A percentile compares a stretch with the other conserved stretches of the same genome.
Conservation (phyloP, 2,113 vertebrate genomes). For the Cryptoleucopteryx plumbea region DNA sequence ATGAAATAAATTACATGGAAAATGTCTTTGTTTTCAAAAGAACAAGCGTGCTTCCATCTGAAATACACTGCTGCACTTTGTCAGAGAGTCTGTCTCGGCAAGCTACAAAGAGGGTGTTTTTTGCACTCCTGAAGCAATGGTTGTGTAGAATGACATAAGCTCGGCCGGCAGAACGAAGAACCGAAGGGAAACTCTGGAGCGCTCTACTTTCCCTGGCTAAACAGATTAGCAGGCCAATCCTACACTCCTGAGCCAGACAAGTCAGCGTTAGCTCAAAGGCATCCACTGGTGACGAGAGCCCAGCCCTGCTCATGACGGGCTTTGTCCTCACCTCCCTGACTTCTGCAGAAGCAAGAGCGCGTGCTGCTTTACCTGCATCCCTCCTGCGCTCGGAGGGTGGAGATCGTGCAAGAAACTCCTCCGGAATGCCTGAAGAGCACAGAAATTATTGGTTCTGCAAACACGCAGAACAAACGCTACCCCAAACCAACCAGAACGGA, state of each 20-base stretch:
- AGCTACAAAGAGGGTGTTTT: neutral
- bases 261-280: neutral
- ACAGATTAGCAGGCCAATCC: neutral
- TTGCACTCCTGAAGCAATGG: neutral
- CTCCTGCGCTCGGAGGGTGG: neutral
- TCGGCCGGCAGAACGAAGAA: rapidly evolving
- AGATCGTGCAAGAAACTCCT: neutral
- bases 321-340: neutral
- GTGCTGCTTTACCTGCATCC: neutral
- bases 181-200: neutral
- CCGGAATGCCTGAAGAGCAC: neutral
- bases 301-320: rapidly evolving
- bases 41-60: rapidly evolving
- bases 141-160: neutral
- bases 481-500: neutral
- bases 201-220: neutral
- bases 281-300: rapidly evolving
- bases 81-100: rapidly evolving
- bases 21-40: neutral
- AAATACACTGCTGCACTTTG: neutral
- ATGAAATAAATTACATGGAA: neutral
- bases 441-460: neutral
- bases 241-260: neutral
- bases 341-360: rapidly evolving
- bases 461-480: rapidly evolving